A percentile compares a stretch with the other conserved stretches of the same genome.
These are phyloP conservation scores for Coleophora flavipennella DNA, from an alignment of 2,888 invertebrate species.

Conservation along the genomic window DNA sequence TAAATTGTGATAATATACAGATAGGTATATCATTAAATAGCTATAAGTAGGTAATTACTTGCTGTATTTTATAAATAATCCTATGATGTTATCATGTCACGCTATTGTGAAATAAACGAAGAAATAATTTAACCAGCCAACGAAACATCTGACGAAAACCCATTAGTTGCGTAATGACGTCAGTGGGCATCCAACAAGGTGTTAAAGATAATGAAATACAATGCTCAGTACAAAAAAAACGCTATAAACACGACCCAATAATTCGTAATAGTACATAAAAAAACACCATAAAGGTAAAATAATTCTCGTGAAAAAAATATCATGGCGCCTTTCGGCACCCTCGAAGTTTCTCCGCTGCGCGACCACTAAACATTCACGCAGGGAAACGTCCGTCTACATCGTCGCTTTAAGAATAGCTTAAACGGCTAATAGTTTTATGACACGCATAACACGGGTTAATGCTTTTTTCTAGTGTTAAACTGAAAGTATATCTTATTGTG, in stretches of 20 bases:
- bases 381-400: conserved; percentile 34
- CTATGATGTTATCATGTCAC: too few relatives aligned
- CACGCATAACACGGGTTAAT: conserved; percentile 60
- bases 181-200: conserved; percentile 42
- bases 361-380: conserved; percentile 46
- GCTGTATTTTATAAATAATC: not conserved
- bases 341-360: conserved; percentile 26
- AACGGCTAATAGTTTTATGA: conserved; percentile 71
- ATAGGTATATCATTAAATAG: not conserved
- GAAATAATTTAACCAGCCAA: not conserved
- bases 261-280: conserved; percentile 58
- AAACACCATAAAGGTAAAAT: conserved; percentile 44
- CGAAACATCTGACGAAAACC: conserved; percentile 9
- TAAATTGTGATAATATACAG: too few relatives aligned
- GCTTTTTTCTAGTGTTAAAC: conserved; percentile 15
- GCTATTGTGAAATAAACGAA: not conserved
- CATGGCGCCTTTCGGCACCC: conserved; percentile 51
- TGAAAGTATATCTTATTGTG: conserved; percentile 34
- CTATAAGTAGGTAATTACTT: not conserved
- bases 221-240: conserved; percentile 43
- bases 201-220: conserved; percentile 63
- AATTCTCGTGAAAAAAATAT: conserved; percentile 39
- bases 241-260: conserved; percentile 50
- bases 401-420: conserved; percentile 65
- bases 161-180: conserved; percentile 9